Evolutionary conservation across 2,888 invertebrate genomes (phyloP).

Genomic region (Drosophila anomelani): DNA sequence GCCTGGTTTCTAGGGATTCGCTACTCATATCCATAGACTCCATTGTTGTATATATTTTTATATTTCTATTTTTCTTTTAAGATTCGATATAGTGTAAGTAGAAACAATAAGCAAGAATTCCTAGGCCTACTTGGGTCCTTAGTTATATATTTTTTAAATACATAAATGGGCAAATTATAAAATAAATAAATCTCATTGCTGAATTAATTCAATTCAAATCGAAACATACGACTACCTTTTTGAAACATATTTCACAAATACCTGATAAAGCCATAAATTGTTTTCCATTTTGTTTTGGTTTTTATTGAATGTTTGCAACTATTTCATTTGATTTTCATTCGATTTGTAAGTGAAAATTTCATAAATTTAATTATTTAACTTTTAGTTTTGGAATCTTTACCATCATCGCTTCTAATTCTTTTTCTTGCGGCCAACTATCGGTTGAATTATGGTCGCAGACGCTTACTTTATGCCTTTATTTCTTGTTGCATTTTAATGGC

Average conservation of each 20-base stretch:
- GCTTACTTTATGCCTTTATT: not conserved
- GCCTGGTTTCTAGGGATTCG: not conserved
- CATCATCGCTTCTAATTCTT: not conserved
- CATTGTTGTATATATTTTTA: not conserved
- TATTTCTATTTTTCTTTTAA: too few relatives aligned
- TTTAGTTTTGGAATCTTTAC: not conserved
- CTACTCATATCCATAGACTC: not conserved
- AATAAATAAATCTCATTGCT: not conserved
- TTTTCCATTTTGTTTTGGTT: too few relatives aligned
- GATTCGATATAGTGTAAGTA: not conserved
- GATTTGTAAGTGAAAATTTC: not conserved
- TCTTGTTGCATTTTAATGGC: slow-evolving; percentile 22
- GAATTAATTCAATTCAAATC: not conserved
- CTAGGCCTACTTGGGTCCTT: not conserved
- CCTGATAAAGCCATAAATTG: slow-evolving; percentile 2
- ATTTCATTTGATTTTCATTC: not conserved
- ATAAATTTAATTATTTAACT: not conserved
- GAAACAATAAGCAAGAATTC: not conserved
- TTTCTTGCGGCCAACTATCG: slow-evolving; percentile 3
- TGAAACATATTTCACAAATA: not conserved
- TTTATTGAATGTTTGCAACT: not conserved
- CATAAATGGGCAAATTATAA: not conserved
- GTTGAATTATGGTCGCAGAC: slow-evolving; percentile 6
- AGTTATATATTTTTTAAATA: not conserved
- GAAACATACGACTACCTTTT: not conserved